These are phyloP conservation scores for Coregonus sp. DNA, from an alignment of 2,797 vertebrate species.

Conservation along the genomic window DNA sequence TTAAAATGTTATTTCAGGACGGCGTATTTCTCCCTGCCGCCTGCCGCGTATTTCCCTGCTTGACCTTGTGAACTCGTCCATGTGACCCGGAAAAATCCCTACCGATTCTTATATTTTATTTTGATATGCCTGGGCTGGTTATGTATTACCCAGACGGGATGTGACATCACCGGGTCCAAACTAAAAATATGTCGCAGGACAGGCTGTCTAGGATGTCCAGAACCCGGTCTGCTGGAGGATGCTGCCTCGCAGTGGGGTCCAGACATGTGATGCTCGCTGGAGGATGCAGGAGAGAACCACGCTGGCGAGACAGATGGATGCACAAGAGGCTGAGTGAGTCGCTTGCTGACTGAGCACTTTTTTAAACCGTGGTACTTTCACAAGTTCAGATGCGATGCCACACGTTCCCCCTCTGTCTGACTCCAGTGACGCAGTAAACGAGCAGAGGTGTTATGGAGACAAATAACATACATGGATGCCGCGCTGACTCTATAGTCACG, in stretches of 20 bases:
- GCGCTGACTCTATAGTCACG: conserved; percentile 20
- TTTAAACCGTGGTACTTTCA: conserved; percentile 58
- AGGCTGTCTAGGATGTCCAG: conserved; percentile 65
- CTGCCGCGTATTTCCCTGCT: conserved; percentile 16
- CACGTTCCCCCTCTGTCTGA: conserved; percentile 50
- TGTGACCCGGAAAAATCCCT: conserved; percentile 49
- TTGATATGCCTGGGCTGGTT: conserved; percentile 49
- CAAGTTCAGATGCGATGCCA: conserved; percentile 69
- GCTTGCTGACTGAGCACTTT: conserved; percentile 62
- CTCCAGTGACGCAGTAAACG: conserved; percentile 58
- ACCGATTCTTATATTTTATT: conserved; percentile 46
- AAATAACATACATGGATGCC: conserved; percentile 30
- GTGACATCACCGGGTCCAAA: conserved; percentile 82
- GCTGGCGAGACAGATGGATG: conserved; percentile 46
- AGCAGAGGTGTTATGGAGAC: conserved; percentile 27
- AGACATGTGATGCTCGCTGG: conserved; percentile 55
- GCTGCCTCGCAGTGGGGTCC: conserved; percentile 52
- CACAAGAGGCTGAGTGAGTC: conserved; percentile 68
- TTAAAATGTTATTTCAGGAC: conserved; percentile 39
- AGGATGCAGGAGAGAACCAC: conserved; percentile 59
- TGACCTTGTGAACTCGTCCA: conserved; percentile 70
- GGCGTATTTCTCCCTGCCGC: conserved; percentile 20
- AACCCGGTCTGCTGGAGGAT: conserved; percentile 48
- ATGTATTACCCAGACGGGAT: conserved; percentile 71
- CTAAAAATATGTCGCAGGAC: conserved; percentile 53